Percentiles rank a stretch among this genome's conserved stretches.
These are phyloP conservation scores for Molossus alvarezi DNA, from an alignment of 2,797 vertebrate genomes.

Conservation along the genomic window DNA sequence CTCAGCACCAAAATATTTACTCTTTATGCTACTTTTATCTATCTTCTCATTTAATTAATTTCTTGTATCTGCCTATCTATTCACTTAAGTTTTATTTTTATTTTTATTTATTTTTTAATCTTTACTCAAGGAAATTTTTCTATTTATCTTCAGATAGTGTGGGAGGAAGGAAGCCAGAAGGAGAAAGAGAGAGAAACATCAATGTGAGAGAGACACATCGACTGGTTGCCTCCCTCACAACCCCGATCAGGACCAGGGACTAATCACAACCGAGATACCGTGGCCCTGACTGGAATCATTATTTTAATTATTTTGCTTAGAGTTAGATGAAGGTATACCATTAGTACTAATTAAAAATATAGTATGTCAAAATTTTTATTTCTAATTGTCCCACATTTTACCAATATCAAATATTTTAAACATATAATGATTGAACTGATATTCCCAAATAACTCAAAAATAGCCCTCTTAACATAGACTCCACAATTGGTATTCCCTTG, in stretches of 20 bases:
- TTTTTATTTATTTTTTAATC: background rate
- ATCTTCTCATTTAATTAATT: too few relatives aligned
- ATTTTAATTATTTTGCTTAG: slow-evolving; percentile 36
- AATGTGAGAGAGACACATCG: too few relatives aligned
- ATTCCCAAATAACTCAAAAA: background rate
- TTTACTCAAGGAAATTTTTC: too few relatives aligned
- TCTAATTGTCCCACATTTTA: background rate
- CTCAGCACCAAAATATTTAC: too few relatives aligned
- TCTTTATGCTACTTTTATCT: too few relatives aligned
- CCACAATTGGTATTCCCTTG: background rate
- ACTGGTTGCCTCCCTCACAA: too few relatives aligned
- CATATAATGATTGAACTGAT: background rate
- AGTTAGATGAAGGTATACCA: background rate
- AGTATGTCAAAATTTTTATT: background rate
- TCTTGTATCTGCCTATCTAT: background rate
- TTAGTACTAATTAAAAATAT: background rate
- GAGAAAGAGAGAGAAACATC: too few relatives aligned
- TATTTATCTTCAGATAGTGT: too few relatives aligned
- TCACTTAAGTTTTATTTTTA: background rate
- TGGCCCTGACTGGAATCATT: background rate
- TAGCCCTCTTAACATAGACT: background rate
- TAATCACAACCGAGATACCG: too few relatives aligned
- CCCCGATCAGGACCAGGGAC: too few relatives aligned
- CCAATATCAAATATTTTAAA: background rate
- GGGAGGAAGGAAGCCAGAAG: too few relatives aligned